Conservation (phyloP, 2,113 vertebrate genomes). For the Malurus melanocephalus region DNA sequence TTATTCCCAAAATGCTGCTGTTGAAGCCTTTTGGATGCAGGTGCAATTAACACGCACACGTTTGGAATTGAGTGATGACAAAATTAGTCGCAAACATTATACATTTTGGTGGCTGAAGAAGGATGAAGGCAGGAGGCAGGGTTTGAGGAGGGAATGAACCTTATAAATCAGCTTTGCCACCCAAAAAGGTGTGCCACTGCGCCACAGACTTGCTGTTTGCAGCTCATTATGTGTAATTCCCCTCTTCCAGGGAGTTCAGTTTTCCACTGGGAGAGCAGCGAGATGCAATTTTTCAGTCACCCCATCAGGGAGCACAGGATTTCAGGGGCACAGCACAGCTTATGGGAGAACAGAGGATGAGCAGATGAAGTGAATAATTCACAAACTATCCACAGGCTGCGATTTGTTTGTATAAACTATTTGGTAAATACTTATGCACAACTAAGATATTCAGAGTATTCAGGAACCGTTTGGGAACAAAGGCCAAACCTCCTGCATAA, state of each 20-base stretch:
- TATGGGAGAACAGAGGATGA: background rate
- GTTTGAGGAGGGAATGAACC: background rate
- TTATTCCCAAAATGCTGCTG: background rate
- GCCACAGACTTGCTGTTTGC: background rate
- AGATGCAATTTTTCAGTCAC: background rate
- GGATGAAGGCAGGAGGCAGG: background rate
- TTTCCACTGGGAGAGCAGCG: background rate
- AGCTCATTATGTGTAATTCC: background rate
- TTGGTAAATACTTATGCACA: background rate
- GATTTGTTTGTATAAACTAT: slow-evolving; percentile 43
- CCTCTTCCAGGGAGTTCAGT: background rate
- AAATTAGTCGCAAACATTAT: background rate
- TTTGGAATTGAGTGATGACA: background rate
- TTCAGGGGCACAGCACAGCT: background rate
- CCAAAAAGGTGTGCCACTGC: background rate
- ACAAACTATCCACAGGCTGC: background rate
- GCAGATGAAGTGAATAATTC: slow-evolving; percentile 34
- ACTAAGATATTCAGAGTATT: slow-evolving; percentile 8
- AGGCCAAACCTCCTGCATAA: slow-evolving; percentile 25
- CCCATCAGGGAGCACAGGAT: background rate
- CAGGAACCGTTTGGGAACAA: background rate
- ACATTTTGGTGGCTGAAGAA: background rate
- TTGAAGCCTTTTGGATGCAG: background rate
- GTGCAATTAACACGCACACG: accelerated
- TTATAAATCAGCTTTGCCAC: background rate